phyloP scores from a whole-genome alignment of 2,888 invertebrate species.

The Pherbina coryleti region DNA sequence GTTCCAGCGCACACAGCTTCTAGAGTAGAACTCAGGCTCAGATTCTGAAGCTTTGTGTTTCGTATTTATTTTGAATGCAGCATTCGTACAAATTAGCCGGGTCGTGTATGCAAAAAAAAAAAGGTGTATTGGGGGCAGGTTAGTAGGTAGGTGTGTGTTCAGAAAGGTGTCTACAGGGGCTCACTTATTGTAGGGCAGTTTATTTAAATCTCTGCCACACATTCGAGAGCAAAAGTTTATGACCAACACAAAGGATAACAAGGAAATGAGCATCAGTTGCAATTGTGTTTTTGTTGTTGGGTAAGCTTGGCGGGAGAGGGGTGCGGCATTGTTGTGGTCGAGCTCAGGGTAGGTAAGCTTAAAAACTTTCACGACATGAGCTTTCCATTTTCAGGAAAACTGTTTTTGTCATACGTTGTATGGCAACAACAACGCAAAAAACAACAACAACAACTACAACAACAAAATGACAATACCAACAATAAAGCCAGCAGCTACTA shows the following conservation, averaged over 20 bases:
- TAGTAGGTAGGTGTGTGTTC: not conserved
- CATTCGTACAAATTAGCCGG: not conserved
- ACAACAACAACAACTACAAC: constrained; percentile 14
- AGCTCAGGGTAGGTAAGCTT: not conserved
- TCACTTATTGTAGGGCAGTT: constrained; percentile 18
- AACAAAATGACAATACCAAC: not conserved
- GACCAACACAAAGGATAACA: constrained; percentile 34
- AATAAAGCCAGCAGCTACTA: not conserved
- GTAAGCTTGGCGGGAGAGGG: not conserved
- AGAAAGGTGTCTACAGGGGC: not conserved
- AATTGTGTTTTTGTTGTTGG: not conserved
- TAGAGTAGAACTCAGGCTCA: not conserved
- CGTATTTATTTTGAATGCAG: not conserved
- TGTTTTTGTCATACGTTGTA: constrained; percentile 22
- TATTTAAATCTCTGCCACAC: constrained; percentile 24
- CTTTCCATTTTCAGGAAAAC: constrained; percentile 18
- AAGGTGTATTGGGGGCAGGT: not conserved
- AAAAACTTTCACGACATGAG: constrained; percentile 21
- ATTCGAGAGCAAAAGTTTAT: constrained; percentile 29
- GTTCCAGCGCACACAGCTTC: not conserved
- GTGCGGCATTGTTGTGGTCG: not conserved
- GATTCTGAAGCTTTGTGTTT: not conserved
- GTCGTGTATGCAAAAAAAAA: not conserved
- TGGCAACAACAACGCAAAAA: constrained; percentile 3
- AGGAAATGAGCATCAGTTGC: constrained; percentile 35